Conservation (phyloP, 2,113 vertebrate genomes). For the Epinephelus fuscoguttatus region DNA sequence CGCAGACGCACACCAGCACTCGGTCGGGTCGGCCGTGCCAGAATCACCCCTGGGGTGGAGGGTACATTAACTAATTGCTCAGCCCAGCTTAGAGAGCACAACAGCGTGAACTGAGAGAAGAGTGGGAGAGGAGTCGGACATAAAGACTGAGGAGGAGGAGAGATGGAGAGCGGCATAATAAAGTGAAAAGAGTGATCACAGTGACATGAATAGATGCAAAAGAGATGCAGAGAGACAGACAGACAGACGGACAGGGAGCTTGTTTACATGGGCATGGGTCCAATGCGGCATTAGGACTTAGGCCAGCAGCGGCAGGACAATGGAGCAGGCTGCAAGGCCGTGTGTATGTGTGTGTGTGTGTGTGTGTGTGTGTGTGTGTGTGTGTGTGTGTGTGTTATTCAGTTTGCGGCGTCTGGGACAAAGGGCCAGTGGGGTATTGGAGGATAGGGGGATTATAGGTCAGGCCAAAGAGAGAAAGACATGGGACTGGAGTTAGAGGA, state of each 20-base stretch:
- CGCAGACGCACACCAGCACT: conserved; percentile 35
- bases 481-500: conserved; percentile 10
- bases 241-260: conserved; percentile 47
- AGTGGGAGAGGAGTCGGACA: conserved; percentile 39
- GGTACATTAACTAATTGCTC: conserved; percentile 82
- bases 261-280: conserved; percentile 68
- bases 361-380: conserved; percentile 20
- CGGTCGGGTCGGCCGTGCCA: conserved; percentile 46
- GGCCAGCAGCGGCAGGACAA: conserved; percentile 69
- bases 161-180: conserved; percentile 28
- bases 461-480: conserved; percentile 52
- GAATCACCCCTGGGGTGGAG: conserved; percentile 68
- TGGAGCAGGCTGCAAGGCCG: conserved; percentile 52
- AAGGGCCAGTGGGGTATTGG: conserved; percentile 59
- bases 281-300: conserved; percentile 63
- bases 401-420: conserved; percentile 63
- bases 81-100: conserved; percentile 65
- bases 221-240: conserved; percentile 26
- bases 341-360: conserved; percentile 53
- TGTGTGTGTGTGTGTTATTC: conserved; percentile 43
- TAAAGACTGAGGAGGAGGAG: conserved; percentile 27
- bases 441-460: conserved; percentile 66
- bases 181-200: conserved; percentile 55
- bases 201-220: conserved; percentile 43
- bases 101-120: conserved; percentile 39